phyloP scores from a whole-genome alignment of 2,113 vertebrate species.

The Bothrops jararaca region DNA sequence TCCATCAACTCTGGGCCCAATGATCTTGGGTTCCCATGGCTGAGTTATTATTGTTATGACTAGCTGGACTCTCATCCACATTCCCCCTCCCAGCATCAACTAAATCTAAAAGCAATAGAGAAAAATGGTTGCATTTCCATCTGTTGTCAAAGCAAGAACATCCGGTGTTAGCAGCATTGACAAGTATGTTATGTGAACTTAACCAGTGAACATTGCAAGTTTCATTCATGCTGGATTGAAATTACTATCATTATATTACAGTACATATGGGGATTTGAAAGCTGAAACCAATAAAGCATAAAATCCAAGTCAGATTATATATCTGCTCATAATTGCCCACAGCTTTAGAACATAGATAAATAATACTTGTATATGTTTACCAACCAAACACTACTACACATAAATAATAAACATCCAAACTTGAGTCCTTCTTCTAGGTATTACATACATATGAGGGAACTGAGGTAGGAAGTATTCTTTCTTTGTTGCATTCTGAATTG shows the following conservation, averaged over 20 bases:
- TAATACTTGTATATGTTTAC: background rate
- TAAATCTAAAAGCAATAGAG: no score
- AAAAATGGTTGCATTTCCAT: no score
- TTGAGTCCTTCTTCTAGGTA: background rate
- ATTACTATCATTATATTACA: background rate
- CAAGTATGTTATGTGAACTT: background rate
- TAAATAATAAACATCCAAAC: background rate
- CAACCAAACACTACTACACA: background rate
- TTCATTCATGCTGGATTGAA: background rate
- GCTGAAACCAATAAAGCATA: background rate
- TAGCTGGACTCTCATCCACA: no score
- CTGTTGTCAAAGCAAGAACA: no score
- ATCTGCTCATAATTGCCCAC: background rate
- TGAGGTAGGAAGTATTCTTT: background rate
- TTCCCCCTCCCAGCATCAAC: no score
- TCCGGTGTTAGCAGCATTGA: no score
- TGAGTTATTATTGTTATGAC: no score
- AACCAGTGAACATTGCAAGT: background rate
- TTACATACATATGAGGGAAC: background rate
- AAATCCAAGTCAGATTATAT: background rate
- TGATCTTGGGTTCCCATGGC: no score
- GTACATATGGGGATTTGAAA: background rate
- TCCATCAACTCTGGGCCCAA: no score
- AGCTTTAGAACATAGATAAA: background rate
- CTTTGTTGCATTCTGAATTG: background rate